Percentiles rank a stretch among this genome's conserved stretches.
These are phyloP conservation scores for Nyctibius grandis DNA, from an alignment of 2,797 vertebrate genomes.

Conservation along the genomic window DNA sequence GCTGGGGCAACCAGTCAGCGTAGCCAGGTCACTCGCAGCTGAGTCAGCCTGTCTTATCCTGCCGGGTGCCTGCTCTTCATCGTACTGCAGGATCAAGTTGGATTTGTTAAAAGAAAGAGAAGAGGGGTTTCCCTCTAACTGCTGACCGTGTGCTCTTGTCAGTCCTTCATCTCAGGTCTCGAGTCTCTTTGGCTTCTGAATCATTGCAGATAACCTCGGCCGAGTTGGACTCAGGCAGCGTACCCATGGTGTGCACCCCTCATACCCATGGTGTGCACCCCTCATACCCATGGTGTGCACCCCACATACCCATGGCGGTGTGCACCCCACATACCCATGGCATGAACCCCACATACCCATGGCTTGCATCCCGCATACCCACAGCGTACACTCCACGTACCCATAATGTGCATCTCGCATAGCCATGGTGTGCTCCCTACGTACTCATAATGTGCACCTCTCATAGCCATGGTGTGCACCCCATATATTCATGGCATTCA, in stretches of 20 bases:
- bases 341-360: too few relatives aligned
- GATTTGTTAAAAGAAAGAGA: neutral
- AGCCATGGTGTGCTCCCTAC: too few relatives aligned
- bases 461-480: neutral
- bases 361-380: neutral
- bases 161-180: neutral
- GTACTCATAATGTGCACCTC: too few relatives aligned
- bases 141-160: accelerated
- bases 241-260: too few relatives aligned
- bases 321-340: too few relatives aligned
- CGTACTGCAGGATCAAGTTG: neutral
- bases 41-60: neutral
- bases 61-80: neutral
- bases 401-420: neutral
- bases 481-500: neutral
- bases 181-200: neutral
- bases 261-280: neutral
- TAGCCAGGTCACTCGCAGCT: neutral
- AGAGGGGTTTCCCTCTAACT: neutral
- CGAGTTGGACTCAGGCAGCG: accelerated
- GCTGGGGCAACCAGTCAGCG: neutral
- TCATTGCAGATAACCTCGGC: too few relatives aligned
- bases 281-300: neutral
- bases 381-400: neutral
- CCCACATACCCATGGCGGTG: too few relatives aligned